Percentiles rank a stretch among this genome's conserved stretches.
Evolutionary conservation across 1,140 invertebrate species (phyloP).

Genomic region (Aplysia californica): DNA sequence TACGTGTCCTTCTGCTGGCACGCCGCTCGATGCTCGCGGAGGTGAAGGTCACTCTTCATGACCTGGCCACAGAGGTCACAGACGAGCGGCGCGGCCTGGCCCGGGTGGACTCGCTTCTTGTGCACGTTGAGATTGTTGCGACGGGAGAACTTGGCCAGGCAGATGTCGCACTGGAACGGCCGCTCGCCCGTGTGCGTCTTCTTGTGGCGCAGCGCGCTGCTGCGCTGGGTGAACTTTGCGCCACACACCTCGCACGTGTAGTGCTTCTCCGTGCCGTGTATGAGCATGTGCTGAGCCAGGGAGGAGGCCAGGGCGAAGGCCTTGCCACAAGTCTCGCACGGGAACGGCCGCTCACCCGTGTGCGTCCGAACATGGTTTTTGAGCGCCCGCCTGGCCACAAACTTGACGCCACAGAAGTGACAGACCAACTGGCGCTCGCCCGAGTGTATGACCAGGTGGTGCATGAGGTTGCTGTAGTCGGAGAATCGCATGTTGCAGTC

Average conservation of each 20-base stretch:
- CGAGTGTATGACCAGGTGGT: neutral
- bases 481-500: conserved; percentile 13
- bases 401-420: neutral
- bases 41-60: no score
- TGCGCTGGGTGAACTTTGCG: neutral
- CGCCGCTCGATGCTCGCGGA: no score
- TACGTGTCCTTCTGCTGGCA: no score
- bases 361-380: conserved; percentile 21
- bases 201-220: no score
- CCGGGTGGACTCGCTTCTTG: no score
- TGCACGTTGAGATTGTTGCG: no score
- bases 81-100: no score
- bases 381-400: neutral
- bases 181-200: no score
- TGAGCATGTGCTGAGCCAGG: conserved; percentile 11
- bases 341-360: conserved; percentile 32
- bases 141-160: no score
- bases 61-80: no score
- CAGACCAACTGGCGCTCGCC: neutral
- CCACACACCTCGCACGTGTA: neutral
- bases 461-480: neutral
- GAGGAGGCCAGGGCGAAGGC: conserved; percentile 23
- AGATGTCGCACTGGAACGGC: no score
- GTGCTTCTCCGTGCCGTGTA: neutral
- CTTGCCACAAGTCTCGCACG: conserved; percentile 19